These are phyloP conservation scores for Tetrapedia diversipes DNA, from an alignment of 2,888 invertebrate genomes.

Conservation along the genomic window DNA sequence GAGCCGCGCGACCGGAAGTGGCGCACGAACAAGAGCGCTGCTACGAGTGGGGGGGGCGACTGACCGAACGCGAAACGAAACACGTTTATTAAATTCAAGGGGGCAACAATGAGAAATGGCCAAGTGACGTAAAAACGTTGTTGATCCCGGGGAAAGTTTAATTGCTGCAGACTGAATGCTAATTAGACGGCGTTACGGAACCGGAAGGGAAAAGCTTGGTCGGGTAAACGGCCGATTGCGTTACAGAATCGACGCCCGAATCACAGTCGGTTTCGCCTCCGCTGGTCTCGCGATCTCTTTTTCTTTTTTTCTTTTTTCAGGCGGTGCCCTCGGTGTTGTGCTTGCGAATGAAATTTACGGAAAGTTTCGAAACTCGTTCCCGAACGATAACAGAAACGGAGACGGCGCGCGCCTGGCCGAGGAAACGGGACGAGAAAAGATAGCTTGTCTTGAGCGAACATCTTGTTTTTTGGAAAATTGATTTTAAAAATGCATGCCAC, in stretches of 20 bases:
- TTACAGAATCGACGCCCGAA: slow-evolving; percentile 28
- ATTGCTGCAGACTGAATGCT: slow-evolving; percentile 26
- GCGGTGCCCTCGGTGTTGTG: background rate
- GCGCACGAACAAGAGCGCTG: background rate
- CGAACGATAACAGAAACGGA: slow-evolving; percentile 30
- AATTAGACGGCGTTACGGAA: slow-evolving; percentile 8
- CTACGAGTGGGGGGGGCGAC: too few relatives aligned
- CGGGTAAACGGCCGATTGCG: slow-evolving; percentile 7
- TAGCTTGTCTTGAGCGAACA: background rate
- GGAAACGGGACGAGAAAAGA: background rate
- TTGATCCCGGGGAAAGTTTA: slow-evolving; percentile 29
- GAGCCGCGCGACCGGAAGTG: slow-evolving; percentile 7
- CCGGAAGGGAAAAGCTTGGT: background rate
- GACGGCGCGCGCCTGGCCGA: background rate
- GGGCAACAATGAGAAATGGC: slow-evolving; percentile 28
- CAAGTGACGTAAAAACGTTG: slow-evolving; percentile 16
- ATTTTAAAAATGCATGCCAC: slow-evolving; percentile 18
- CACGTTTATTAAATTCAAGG: slow-evolving; percentile 36
- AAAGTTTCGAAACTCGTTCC: slow-evolving; percentile 20
- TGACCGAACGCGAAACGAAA: slow-evolving; percentile 7
- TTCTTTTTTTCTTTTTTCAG: background rate
- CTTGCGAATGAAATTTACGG: slow-evolving; percentile 18
- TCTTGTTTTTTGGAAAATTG: slow-evolving; percentile 25
- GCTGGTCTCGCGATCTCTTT: background rate
- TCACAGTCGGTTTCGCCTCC: too few relatives aligned